Base-by-base conservation (phyloP, 1,140 invertebrate species). In the Eriosoma lanigerum region DNA sequence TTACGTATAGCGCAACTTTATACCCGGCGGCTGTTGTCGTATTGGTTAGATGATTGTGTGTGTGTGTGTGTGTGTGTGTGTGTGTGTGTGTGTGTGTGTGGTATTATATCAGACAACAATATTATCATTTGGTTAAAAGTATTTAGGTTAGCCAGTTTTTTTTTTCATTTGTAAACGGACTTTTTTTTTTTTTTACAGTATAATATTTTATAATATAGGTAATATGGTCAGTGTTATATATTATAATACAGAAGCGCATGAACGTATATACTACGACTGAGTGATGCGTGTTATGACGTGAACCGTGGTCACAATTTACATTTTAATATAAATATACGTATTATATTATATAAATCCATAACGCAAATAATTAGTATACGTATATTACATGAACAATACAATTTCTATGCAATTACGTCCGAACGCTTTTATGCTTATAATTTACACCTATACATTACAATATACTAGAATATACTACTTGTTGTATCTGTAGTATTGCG, bases 131-230 rank as follows among this genome's bases (percentile, higher is more conserved):
- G 19, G 38, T 64, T 21, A 64, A n/a, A n/a, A 29, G 29, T 64
- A 64, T 64, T 64, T 64, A 64, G 62, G 62, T 64, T 64, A 64
- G 29, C 62, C 9, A 38, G 62, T 64, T 64, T 38, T 64, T 64
- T 64, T 58, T 13, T 15, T 1, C 19, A 10, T 62, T n/a, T n/a
- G 26, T 60, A 60, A 4, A 26, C 29, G 17, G 5, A 62, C 60
- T 29, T 62, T 62, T 62, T 32, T 62, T 62, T 32, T 17, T 62
- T 62, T 32, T n/a, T n/a, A 62, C 32, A n/a, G n/a, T n/a, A 4
- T 38, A 38, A 4, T 38, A 38, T 38, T 38, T 38, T 38, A 38
- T 38, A 38, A 38, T 38, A 8, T 38, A 38, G 32, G 32, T 8
- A 38, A 8, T n/a, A 13, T 29, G 24, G 24, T 60, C 58, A 17